Percentiles rank a stretch among this genome's conserved stretches.
These are phyloP conservation scores for Semibalanus balanoides DNA, from an alignment of 1,140 invertebrate genomes.

Conservation along the genomic window DNA sequence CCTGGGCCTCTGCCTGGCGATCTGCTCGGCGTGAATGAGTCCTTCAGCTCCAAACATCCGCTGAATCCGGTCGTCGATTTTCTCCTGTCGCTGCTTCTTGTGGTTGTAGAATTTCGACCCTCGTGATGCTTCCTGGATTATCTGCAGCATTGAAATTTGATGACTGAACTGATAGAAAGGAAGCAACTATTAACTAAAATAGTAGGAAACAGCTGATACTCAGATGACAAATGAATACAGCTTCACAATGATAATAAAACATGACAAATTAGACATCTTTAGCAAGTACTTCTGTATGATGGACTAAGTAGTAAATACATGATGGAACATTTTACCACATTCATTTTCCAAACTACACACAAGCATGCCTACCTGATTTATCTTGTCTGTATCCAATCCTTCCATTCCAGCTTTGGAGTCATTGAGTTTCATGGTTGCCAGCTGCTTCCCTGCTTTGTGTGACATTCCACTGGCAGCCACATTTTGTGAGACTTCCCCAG, in stretches of 20 bases:
- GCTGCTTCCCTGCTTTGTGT: neutral
- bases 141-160: conserved; percentile 29
- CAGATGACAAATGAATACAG: too few relatives aligned
- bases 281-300: too few relatives aligned
- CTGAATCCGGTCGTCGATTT: conserved; percentile 35
- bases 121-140: conserved; percentile 41
- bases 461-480: neutral
- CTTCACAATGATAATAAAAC: too few relatives aligned
- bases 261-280: too few relatives aligned
- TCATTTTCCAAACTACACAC: too few relatives aligned
- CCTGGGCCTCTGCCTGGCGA: conserved; percentile 7
- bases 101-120: conserved; percentile 43
- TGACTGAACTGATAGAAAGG: conserved; percentile 15
- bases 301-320: too few relatives aligned
- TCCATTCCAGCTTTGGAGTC: conserved; percentile 43
- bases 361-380: conserved; percentile 34
- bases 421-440: conserved; percentile 20
- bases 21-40: neutral
- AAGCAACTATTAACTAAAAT: too few relatives aligned
- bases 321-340: too few relatives aligned
- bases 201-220: too few relatives aligned
- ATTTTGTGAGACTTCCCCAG: too few relatives aligned
- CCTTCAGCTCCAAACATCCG: conserved; percentile 6
- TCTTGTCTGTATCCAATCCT: conserved; percentile 39
- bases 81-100: conserved; percentile 31